Base-by-base conservation (phyloP, 1,140 invertebrate species). In the Ooceraea biroi region DNA sequence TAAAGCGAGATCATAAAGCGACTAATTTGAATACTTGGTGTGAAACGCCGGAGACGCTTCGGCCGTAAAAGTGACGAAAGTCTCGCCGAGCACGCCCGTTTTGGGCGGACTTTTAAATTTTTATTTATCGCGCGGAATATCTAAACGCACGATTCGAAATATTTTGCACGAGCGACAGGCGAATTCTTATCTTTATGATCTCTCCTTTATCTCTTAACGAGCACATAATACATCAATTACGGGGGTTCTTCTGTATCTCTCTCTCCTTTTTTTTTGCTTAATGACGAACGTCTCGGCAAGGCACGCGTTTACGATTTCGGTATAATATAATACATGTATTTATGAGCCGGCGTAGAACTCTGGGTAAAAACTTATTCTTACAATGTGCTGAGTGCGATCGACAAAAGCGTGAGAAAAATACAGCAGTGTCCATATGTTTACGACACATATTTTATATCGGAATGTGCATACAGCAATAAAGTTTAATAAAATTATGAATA, bases 1-100 rank as follows among this genome's bases (percentile, higher is more conserved):
- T 88, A 87, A 88, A 74, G 86, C 71, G 76, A 85, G 77, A 88
- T 87, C 86, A 87, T 88, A 88, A 88, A 88, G n/a, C 61, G 68
- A 80, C 86, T 88, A 88, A 88, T 88, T 88, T 88, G 86, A 88
- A 88, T 88, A 88, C 82, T 66, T 55, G 65, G 72, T 17, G 36
- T 57, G 50, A 55, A 57, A 84, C 52, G 60, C 25, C 48, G 46
- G n/a, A 36, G 14, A 41, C 58, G 10, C 22, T 17, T 14, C 4
- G 27, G 19, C 25, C 11, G 61, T 72, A 65, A 73, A 66, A 68
- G 69, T 60, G 69, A 83, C 68, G 68, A 65, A 66, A 66, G 57
- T 63, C 69, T 25, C 22, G 27, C 12, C 78, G 41, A 50, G 25
- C 57, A 63, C 36, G 30, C 41, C n/a, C 46, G 22, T 19, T n/a